phyloP scores from a whole-genome alignment of 2,888 invertebrate species.

The Apomyelois bistriatella region DNA sequence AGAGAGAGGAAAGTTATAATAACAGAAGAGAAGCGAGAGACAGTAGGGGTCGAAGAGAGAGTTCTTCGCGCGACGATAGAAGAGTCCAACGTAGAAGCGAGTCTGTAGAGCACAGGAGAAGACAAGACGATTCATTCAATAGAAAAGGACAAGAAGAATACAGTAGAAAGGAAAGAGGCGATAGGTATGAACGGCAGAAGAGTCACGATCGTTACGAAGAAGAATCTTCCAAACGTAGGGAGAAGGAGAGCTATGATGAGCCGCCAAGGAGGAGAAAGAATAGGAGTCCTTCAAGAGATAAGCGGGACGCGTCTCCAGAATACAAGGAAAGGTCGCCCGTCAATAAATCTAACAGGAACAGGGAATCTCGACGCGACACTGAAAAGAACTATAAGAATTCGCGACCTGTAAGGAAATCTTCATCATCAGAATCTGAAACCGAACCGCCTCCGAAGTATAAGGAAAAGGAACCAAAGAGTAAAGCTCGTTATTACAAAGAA shows the following conservation, averaged over 20 bases:
- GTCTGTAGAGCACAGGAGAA: conserved; percentile 39
- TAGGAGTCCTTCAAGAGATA: conserved; percentile 44
- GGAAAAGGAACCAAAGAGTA: conserved; percentile 37
- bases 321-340: conserved; percentile 43
- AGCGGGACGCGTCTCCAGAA: conserved; percentile 47
- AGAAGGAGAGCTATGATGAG: conserved; percentile 34
- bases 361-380: conserved; percentile 41
- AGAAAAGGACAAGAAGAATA: conserved; percentile 30
- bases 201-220: conserved; percentile 45
- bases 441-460: conserved; percentile 44
- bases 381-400: conserved; percentile 48
- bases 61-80: conserved; percentile 39
- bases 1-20: conserved; percentile 38
- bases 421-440: conserved; percentile 53
- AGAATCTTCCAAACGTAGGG: conserved; percentile 32
- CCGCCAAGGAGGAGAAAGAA: conserved; percentile 38
- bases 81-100: conserved; percentile 36
- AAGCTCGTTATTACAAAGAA: conserved; percentile 42
- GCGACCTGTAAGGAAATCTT: conserved; percentile 36
- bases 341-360: conserved; percentile 38
- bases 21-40: conserved; percentile 31
- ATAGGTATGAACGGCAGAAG: conserved; percentile 29
- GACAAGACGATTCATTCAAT: conserved; percentile 5
- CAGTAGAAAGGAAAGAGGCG: conserved; percentile 35
- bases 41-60: conserved; percentile 36